Evolutionary conservation across 2,888 invertebrate genomes (phyloP).

Genomic region (Pandemis cinnamomeana): DNA sequence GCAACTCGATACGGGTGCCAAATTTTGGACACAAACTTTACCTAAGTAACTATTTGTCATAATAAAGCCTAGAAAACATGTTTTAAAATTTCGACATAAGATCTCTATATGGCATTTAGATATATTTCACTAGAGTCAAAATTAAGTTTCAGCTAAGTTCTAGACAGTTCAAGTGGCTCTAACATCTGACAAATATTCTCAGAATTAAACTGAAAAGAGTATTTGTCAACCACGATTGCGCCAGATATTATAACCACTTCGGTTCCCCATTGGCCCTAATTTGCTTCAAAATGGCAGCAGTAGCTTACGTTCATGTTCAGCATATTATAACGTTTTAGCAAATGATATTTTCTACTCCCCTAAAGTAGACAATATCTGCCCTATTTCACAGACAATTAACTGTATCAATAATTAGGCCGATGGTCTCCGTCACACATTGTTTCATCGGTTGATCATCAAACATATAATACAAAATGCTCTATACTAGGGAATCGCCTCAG

Average conservation of each 20-base stretch:
- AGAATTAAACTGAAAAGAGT: not conserved
- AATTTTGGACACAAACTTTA: slow-evolving; percentile 23
- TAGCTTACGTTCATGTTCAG: not conserved
- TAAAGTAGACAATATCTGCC: slow-evolving; percentile 34
- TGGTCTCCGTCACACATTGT: slow-evolving; percentile 25
- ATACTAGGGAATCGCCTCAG: too few relatives aligned
- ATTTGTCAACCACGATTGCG: not conserved
- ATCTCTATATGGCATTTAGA: not conserved
- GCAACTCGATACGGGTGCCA: slow-evolving; percentile 33
- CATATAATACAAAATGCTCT: not conserved
- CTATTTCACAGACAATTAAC: slow-evolving; percentile 39
- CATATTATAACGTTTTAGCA: slow-evolving; percentile 15
- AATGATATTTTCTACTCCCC: slow-evolving; percentile 9
- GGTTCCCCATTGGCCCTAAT: not conserved
- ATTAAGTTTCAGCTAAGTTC: too few relatives aligned
- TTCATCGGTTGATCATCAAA: slow-evolving; percentile 18
- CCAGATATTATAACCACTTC: not conserved
- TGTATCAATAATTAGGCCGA: slow-evolving; percentile 39
- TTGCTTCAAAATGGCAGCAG: not conserved
- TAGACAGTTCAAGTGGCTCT: too few relatives aligned
- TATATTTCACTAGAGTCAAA: too few relatives aligned
- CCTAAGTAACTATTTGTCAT: not conserved
- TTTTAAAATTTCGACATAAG: not conserved
- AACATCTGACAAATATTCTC: too few relatives aligned
- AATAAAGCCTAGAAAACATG: not conserved